Evolutionary conservation across 2,888 invertebrate species (phyloP).

Genomic region (Spodoptera picta): DNA sequence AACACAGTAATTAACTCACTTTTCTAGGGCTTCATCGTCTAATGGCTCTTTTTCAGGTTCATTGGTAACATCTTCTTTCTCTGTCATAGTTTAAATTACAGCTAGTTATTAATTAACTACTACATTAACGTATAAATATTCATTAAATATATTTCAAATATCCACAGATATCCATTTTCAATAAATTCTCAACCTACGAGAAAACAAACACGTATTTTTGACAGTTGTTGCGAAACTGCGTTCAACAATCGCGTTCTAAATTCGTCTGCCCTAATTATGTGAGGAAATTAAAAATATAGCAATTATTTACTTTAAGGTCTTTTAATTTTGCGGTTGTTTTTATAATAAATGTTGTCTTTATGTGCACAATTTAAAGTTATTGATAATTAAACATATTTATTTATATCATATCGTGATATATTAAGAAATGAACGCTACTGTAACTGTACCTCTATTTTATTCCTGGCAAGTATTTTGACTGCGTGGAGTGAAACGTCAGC

Average conservation of each 20-base stretch:
- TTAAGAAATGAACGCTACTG: conserved; percentile 15
- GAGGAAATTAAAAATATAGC: no score
- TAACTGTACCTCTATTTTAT: conserved; percentile 34
- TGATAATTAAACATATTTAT: no score
- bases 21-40: conserved; percentile 85
- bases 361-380: no score
- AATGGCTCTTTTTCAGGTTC: conserved; percentile 80
- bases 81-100: conserved; percentile 83
- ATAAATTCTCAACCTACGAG: conserved; percentile 53
- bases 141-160: conserved; percentile 51
- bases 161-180: conserved; percentile 63
- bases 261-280: neutral
- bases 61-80: conserved; percentile 82
- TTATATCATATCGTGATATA: neutral
- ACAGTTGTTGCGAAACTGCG: conserved; percentile 48
- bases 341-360: no score
- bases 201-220: conserved; percentile 73
- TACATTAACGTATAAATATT: conserved; percentile 40
- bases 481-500: conserved; percentile 89
- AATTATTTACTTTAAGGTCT: no score
- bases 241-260: conserved; percentile 14
- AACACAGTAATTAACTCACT: conserved; percentile 66
- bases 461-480: conserved; percentile 74
- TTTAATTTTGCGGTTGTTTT: no score
- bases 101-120: conserved; percentile 46